Base-by-base conservation (phyloP, 2,888 invertebrate species). In the Leucozona laternaria region DNA sequence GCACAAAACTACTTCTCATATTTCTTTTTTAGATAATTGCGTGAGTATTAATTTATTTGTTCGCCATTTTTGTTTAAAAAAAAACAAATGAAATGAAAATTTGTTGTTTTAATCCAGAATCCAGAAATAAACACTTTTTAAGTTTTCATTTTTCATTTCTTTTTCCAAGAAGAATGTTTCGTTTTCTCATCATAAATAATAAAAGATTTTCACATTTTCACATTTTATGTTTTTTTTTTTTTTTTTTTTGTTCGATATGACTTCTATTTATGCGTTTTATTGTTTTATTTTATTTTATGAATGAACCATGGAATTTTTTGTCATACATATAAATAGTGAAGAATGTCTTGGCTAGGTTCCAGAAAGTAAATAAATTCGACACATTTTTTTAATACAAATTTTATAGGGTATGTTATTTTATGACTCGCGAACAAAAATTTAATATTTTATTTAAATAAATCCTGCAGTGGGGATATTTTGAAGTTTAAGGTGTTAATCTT, bases 231-330 rank as follows among this genome's bases (percentile, higher is more conserved):
- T n/a, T 68, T 37, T 34, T n/a, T 68, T 0, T n/a, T 22, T 50
- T 37, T 68, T 68, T 60, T 60, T 37, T 37, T 60, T 60, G 3
- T 13, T 58, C 25, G 15, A 68, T 34, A 34, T 37, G 68, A 68
- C 6, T 53, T 68, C 53, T 50, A 53, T 72, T 72, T 53, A 25
- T 57, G 57, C 48, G 22, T 73, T 50, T 50, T 40, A 48, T 72
- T 57, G 28, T 60, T 73, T 20, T 48, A 37, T 68, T 68, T 68
- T 37, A 31, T 85, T 80, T 85, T 77, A 85, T 85, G 85, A 85
- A 85, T 85, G 85, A 66, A 43, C 66, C 28, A 70, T 71, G 50
- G 78, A 70, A 60, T 34, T 76, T 66, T 66, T 70, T 37, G 31
- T 34, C 66, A 34, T 13, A 48, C 66, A 34, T 13, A 48, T 28